A percentile compares a stretch with the other conserved stretches of the same genome.
Conservation (phyloP, 2,113 vertebrate genomes). For the Cromileptes altivelis region DNA sequence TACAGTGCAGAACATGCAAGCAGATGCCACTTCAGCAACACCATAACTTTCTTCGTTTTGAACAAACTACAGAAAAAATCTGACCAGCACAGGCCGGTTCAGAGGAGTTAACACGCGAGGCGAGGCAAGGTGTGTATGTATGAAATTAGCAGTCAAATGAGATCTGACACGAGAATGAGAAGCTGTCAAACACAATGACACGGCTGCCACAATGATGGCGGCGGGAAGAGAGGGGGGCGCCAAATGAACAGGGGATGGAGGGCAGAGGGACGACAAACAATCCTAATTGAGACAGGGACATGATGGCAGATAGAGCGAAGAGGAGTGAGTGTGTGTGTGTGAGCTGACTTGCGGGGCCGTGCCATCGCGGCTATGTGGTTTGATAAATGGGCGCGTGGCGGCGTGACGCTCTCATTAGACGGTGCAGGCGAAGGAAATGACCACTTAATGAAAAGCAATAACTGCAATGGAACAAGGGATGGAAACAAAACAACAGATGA, state of each 20-base stretch:
- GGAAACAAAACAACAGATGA: slow-evolving; percentile 61
- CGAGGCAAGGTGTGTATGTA: slow-evolving; percentile 41
- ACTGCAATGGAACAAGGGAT: slow-evolving; percentile 60
- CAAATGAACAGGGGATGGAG: slow-evolving; percentile 60
- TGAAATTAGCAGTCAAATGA: slow-evolving; percentile 80
- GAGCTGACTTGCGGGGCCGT: not conserved
- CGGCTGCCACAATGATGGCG: slow-evolving; percentile 77
- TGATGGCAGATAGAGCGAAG: slow-evolving; percentile 58
- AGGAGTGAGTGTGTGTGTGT: slow-evolving; percentile 19
- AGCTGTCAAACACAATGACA: slow-evolving; percentile 97
- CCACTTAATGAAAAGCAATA: slow-evolving; percentile 81
- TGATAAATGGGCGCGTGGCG: slow-evolving; percentile 73
- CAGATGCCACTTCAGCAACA: slow-evolving; percentile 15
- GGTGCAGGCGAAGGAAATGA: slow-evolving; percentile 80
- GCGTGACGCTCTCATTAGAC: slow-evolving; percentile 89
- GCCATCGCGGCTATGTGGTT: slow-evolving; percentile 14
- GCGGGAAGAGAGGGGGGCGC: slow-evolving; percentile 35
- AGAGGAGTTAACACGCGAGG: not conserved
- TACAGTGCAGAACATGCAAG: slow-evolving; percentile 7
- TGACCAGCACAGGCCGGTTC: not conserved
- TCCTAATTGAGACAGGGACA: slow-evolving; percentile 75
- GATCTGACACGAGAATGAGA: slow-evolving; percentile 96
- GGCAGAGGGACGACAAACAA: slow-evolving; percentile 67
- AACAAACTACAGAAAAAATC: slow-evolving; percentile 20
- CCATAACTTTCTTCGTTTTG: not conserved